Evolutionary conservation across 2,888 invertebrate genomes (phyloP), one percentile per base, ranked within the genome.

Genomic region (Pachymerium ferrugineum): DNA sequence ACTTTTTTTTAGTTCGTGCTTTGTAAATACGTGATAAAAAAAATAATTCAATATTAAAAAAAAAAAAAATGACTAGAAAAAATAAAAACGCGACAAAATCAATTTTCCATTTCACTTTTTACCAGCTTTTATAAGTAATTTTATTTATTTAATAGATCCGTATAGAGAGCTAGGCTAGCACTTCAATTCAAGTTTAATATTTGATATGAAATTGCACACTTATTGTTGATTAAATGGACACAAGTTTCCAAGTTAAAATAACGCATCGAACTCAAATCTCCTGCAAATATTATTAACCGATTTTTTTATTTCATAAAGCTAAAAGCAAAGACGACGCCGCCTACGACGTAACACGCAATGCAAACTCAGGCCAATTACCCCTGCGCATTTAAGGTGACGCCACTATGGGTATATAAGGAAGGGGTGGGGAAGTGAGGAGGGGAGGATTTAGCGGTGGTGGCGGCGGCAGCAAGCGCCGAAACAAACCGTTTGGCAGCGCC

Each of bases 311-410:
- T 54, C 22, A 28, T 62, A 22, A 28, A 22, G 62, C 28, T 22
- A 62, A 28, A 62, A 62, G 62, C 28, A n/a, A n/a, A 25, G 28
- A 19, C 25, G 62, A 62, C 62, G 62, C 28, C 62, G 62, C 28
- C 25, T 62, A 62, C 25, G 62, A 62, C 25, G 62, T 1, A 62
- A 62, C 62, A 62, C 62, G 62, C 62, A 62, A 62, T 62, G 62
- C 62, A 62, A 62, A 62, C 62, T 62, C 62, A n/a, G 62, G 62
- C 62, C 62, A 62, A 62, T 62, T 62, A 62, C 62, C 62, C 62
- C 62, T 62, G 25, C 62, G 62, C 62, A n/a, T 62, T 62, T 62
- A 62, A 62, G 62, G 62, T 62, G 62, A 62, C 28, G 62, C 62
- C 62, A 62, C 25, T 28, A 62, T 62, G 62, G 62, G 62, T 62